Conservation (phyloP, 2,797 vertebrate genomes). For the Notolepis coatsorum region DNA sequence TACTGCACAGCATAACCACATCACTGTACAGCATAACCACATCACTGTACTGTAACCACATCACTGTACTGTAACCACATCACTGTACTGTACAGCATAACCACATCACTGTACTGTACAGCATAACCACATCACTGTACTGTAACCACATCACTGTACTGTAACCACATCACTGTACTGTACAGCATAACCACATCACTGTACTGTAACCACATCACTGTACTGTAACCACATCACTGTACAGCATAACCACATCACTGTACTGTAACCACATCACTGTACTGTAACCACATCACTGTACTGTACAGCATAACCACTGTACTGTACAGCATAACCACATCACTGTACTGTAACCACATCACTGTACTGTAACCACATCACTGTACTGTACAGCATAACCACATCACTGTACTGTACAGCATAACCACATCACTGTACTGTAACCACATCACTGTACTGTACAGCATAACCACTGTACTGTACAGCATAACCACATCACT, state of each 20-base stretch:
- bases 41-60: slow-evolving; percentile 5
- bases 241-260: neutral
- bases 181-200: neutral
- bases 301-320: neutral
- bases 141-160: too few species aligned
- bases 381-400: too few species aligned
- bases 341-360: neutral
- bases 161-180: neutral
- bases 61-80: neutral
- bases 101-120: neutral
- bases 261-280: too few species aligned
- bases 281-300: too few species aligned
- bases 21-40: neutral
- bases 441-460: neutral
- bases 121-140: neutral
- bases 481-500: too few species aligned
- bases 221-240: too few species aligned
- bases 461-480: neutral
- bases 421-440: neutral
- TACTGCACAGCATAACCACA: too few species aligned
- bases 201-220: too few species aligned
- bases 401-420: neutral
- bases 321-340: too few species aligned
- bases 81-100: too few species aligned
- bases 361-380: neutral